Base-by-base conservation (phyloP, 2,113 vertebrate species). In the Neotoma lepida region DNA sequence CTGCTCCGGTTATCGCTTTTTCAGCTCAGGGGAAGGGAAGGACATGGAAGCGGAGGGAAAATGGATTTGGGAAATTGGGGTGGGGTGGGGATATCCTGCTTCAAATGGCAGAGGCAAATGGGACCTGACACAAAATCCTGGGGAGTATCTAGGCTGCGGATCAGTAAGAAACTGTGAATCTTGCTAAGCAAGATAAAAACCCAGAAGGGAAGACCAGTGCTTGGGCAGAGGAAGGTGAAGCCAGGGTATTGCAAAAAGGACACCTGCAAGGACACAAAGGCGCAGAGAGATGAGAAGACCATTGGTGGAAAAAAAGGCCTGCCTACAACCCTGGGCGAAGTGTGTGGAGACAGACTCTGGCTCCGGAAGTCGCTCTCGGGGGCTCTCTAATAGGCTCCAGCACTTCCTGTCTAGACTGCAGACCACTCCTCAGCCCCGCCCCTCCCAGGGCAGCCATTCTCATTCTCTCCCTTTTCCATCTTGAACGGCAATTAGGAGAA, bases 401-500 rank as follows among this genome's bases (percentile, higher is more conserved):
- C 0, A 18, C 81, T 97, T 95, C 84, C 86, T 24, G 49, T 63
- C 33, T n/a, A 91, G 41, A 33, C 92, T 3, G 2, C 41, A 58
- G 95, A 61, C 89, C 86, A 44, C 90, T 88, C 84, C 18, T 39
- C 49, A 22, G 81, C 94, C 93, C 0, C 0, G 93, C 35, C 2
- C 64, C 0, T 86, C 91, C 85, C 18, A 66, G 28, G 54, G 96
- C 96, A 95, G 95, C 94, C 54, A 96, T 95, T 76, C 88, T 97
- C 96, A 88, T 9, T 44, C 66, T 78, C 74, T 63, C 81, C 63
- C 93, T 97, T 97, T 97, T 95, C 97, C 97, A 97, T 96, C 96
- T 97, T 98, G 98, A 98, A 98, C 98, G 98, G 98, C 98, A 98
- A 98, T 98, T 98, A 98, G 97, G 97, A 97, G 98, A 98, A 98